Evolutionary conservation across 1,140 invertebrate genomes (phyloP), one percentile per base, ranked within the genome.

Genomic region (Panagrolaimus sp.): DNA sequence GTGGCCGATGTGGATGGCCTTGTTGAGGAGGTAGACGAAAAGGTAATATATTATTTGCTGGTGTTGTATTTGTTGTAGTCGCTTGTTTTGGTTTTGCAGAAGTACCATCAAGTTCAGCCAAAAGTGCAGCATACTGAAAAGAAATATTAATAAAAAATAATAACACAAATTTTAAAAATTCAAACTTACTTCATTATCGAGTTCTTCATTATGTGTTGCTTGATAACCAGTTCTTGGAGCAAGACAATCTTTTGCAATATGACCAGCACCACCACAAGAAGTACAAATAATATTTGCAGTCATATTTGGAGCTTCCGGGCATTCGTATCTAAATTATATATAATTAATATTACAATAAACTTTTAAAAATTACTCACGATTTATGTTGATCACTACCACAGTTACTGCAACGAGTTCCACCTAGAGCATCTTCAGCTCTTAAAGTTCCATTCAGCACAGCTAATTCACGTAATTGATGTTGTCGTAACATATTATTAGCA

Each of bases 241-340:
- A 79, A 86, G 86, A 86, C 96, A 99, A 88, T 99, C 96, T 74
- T 91, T 89, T 13, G 94, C 91, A 80, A 99, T 94, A 85, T 99
- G 96, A 1, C 96, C 96, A 38, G 92, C 92, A 43, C 92, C 93
- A 62, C 95, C 96, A 86, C 96, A 99, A 70, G 91, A 90, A 64
- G 92, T 91, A 86, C 96, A 99, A 62, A 98, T 89, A 72, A 98
- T 95, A 77, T 90, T 94, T 83, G 96, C 96, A 0, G 96, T 99
- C 5, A 98, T 90, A 84, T 99, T 98, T 23, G 90, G 95, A 86
- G 92, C 96, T 84, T 93, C 94, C 4, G 90, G 96, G 84, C 92
- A 98, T 88, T 90, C 85, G 93, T 91, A 98, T 20, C 78, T 73
- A 47, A 72, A 72, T 38, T 48, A 64, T 23, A n/a, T 38, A 53